These are phyloP conservation scores for Lepus timidus DNA, from an alignment of 2,113 vertebrate species.

Conservation along the genomic window DNA sequence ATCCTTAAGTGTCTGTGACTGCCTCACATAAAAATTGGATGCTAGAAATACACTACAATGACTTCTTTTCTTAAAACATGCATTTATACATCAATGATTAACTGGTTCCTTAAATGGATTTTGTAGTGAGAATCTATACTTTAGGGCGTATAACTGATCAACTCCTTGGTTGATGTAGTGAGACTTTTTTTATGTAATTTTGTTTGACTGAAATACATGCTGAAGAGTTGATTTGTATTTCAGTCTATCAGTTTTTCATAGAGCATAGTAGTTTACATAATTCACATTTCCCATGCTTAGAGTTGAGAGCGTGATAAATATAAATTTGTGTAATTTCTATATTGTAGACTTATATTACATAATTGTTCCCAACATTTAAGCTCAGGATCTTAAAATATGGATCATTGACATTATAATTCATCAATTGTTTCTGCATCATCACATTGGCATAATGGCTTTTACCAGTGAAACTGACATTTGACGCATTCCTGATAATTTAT, in stretches of 20 bases:
- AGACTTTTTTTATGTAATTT: not conserved
- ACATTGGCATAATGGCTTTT: not conserved
- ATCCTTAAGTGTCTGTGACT: not conserved
- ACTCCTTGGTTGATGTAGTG: not conserved
- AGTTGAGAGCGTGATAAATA: not conserved
- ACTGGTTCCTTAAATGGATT: not conserved
- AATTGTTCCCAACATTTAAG: not conserved
- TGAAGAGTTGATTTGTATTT: not conserved
- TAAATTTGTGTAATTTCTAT: not conserved
- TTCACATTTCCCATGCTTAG: not conserved
- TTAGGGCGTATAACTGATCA: not conserved
- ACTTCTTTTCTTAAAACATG: not conserved
- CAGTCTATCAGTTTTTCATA: not conserved
- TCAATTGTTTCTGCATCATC: not conserved
- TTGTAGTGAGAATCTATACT: not conserved
- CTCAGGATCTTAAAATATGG: not conserved
- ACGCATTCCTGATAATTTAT: not conserved
- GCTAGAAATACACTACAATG: not conserved
- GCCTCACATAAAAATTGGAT: not conserved
- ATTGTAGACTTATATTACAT: not conserved
- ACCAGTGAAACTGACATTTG: not conserved
- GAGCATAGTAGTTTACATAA: not conserved
- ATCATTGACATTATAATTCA: not conserved
- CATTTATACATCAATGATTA: not conserved
- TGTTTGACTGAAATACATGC: not conserved